Base-by-base conservation (phyloP, 2,797 vertebrate genomes). In the Diglossa cyanea region DNA sequence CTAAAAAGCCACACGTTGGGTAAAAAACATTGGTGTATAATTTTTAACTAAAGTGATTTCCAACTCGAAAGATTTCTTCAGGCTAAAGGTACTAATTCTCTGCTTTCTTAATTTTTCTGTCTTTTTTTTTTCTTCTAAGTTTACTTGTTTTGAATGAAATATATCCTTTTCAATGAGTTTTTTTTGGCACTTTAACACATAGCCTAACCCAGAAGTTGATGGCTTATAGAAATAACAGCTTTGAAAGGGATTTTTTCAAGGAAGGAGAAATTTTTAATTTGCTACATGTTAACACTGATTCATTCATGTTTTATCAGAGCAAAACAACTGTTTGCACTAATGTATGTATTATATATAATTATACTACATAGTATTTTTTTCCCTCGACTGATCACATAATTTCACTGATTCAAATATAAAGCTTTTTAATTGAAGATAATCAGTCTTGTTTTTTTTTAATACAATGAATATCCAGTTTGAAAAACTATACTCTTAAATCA, bases 161-260 rank as follows among this genome's bases (percentile, higher is more conserved):
- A 86, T 47, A 66, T 55, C 66, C 47, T 45, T 75, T 75, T 67
- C 70, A 84, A 45, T 55, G 76, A 75, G 35, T 10, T 40, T 66
- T 66, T 92, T 91, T 88, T 88, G 66, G 47, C 92, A 90, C 82
- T 90, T 93, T 86, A 90, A 60, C 66, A 79, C 67, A 55, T 39
- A 78, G 40, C 21, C 40, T 74, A 85, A 81, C 47, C 17, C 55
- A 90, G 48, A 84, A 92, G 73, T 78, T 81, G 88, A 70, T 66
- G 63, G 30, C 23, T 75, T 90, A 85, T 79, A 87, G 86, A 95
- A 93, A 93, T 71, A 90, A 63, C 24, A 81, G 42, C 37, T 86
- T 67, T 76, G 66, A 95, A 92, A 82, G 23, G 31, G 20, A 31
- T 71, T 71, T 87, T 88, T 88, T 57, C 72, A 73, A 86, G 53